A percentile compares a stretch with the other conserved stretches of the same genome.
phyloP scores from a whole-genome alignment of 2,797 vertebrate genomes.

The Staurois parvus region DNA sequence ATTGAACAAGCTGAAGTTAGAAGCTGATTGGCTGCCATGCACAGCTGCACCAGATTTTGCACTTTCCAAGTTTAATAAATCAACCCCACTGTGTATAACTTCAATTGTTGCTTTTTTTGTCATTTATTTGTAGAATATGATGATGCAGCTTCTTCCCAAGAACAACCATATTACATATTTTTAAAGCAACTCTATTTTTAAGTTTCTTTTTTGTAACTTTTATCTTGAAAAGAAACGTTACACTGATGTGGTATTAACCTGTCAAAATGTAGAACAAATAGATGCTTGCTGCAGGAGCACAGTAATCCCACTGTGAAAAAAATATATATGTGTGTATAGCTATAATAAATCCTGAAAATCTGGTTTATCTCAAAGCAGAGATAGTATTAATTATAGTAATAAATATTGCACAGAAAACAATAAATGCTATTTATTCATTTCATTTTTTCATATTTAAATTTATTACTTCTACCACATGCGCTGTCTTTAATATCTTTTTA shows the following conservation, averaged over 20 bases:
- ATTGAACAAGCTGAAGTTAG: too few species aligned
- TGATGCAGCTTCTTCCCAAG: too few species aligned
- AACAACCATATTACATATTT: neutral
- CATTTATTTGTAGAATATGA: too few species aligned
- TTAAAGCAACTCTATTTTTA: neutral
- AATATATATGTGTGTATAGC: slow-evolving; percentile 22
- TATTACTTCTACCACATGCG: neutral
- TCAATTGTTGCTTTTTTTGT: too few species aligned
- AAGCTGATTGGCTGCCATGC: too few species aligned
- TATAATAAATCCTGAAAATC: slow-evolving; percentile 46
- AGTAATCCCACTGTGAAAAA: slow-evolving; percentile 36
- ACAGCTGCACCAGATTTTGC: too few species aligned
- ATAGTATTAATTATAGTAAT: slow-evolving; percentile 55
- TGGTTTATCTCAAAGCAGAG: slow-evolving; percentile 53
- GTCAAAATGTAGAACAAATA: slow-evolving; percentile 46
- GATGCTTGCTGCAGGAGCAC: neutral
- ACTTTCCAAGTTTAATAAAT: too few species aligned
- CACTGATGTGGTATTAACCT: slow-evolving; percentile 45
- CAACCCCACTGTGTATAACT: too few species aligned
- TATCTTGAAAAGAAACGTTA: slow-evolving; percentile 32
- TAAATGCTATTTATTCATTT: slow-evolving; percentile 47
- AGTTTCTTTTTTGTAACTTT: slow-evolving; percentile 21
- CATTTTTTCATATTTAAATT: slow-evolving; percentile 25
- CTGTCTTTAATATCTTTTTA: neutral
- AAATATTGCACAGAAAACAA: slow-evolving; percentile 31